Conservation (phyloP, 1,140 invertebrate species). For the Leptestheria dahalacensis region DNA sequence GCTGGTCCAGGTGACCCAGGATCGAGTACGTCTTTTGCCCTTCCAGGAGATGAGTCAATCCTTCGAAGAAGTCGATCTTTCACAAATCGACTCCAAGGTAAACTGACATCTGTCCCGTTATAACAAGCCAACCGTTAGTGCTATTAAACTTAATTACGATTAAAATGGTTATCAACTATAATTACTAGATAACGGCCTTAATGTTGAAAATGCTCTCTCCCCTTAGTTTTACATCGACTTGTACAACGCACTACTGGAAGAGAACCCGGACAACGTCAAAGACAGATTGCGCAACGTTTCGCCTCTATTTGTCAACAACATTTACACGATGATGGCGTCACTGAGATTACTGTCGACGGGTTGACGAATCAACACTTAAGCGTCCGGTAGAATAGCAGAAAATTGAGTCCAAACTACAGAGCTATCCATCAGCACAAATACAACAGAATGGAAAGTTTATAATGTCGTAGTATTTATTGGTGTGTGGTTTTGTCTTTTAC, state of each 20-base stretch:
- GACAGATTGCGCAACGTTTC: neutral
- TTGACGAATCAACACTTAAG: too few species aligned
- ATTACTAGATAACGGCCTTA: neutral
- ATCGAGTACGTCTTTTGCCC: conserved; percentile 6
- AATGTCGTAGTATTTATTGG: too few species aligned
- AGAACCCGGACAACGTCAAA: neutral
- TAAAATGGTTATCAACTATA: neutral
- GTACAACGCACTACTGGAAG: conserved; percentile 7
- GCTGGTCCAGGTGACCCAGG: conserved; percentile 4
- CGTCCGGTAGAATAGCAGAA: too few species aligned
- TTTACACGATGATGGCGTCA: conserved; percentile 11
- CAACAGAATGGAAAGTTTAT: too few species aligned
- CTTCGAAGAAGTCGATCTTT: conserved; percentile 2
- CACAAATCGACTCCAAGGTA: conserved; percentile 2
- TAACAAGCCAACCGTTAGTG: too few species aligned
- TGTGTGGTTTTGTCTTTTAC: neutral
- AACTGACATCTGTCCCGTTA: neutral
- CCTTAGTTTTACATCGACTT: conserved; percentile 10
- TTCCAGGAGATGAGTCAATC: conserved; percentile 5
- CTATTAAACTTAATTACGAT: too few species aligned
- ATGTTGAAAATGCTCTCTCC: neutral
- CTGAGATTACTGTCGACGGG: neutral
- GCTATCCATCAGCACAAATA: too few species aligned
- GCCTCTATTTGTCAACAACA: conserved; percentile 4
- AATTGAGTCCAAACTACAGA: too few species aligned